Evolutionary conservation across 92 coral and sea anemone genomes (phyloP).

Genomic region (Actinostola sp.): DNA sequence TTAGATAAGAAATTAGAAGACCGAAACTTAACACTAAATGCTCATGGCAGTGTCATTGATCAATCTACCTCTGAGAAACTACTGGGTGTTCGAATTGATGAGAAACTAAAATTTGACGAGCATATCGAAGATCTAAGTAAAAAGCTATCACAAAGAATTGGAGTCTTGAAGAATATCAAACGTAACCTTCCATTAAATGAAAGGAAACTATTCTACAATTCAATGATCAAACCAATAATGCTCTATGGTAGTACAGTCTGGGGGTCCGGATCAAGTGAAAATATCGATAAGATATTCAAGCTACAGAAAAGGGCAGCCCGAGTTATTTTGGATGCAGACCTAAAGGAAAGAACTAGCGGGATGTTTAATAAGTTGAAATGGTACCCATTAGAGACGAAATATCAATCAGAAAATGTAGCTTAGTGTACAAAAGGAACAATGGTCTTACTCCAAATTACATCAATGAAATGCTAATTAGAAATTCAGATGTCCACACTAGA

Average conservation of each 20-base stretch:
- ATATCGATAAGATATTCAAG: not conserved
- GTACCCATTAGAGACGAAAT: no score
- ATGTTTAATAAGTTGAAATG: not conserved
- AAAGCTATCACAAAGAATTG: constrained; percentile 27
- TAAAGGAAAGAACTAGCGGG: not conserved
- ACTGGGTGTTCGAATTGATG: constrained; percentile 24
- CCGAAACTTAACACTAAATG: not conserved
- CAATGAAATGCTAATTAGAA: no score
- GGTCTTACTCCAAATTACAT: no score
- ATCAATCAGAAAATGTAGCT: no score
- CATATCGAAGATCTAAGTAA: constrained; percentile 35
- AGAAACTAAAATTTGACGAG: constrained; percentile 27
- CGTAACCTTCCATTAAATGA: constrained; percentile 1
- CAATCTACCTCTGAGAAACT: constrained; percentile 33
- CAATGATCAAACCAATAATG: constrained; percentile 22
- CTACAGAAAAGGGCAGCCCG: constrained; percentile 3
- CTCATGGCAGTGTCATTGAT: not conserved
- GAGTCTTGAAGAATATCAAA: constrained; percentile 32
- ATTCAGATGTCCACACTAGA: no score
- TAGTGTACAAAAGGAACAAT: no score
- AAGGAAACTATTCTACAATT: constrained; percentile 8
- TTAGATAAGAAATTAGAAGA: constrained; percentile 7
- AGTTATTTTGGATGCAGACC: constrained; percentile 1
- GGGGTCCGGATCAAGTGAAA: not conserved
- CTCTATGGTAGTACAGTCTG: constrained; percentile 12